Evolutionary conservation across 2,888 invertebrate genomes (phyloP), one percentile per base, ranked within the genome.

Genomic region (Calameuta idolon): DNA sequence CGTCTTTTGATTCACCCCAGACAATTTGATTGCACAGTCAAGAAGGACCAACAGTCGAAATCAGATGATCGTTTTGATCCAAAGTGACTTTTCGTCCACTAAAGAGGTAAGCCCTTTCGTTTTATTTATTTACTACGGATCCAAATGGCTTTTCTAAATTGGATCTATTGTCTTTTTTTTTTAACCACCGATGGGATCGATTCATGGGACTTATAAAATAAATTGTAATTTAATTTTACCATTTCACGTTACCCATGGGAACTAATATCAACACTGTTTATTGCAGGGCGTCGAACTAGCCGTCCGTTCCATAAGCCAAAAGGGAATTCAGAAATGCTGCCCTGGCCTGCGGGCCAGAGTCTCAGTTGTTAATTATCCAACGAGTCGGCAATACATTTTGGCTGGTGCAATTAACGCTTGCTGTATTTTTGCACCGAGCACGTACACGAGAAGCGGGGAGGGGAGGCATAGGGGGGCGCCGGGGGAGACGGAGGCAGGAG

Each of bases 251-350:
- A 78, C 79, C 80, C 76, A 74, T 71, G 80, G 76, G 76, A 81
- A 84, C 83, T 85, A 85, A 86, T 85, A 86, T 85, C 83, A 79
- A 78, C 80, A 81, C 75, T 85, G 84, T 87, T 86, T 87, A 86
- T 84, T 81, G 83, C 80, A 75, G 75, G 75, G 79, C 83, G 82
- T 81, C 84, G 79, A 80, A 74, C 73, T 76, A 12, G 34, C 37
- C 78, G 76, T 35, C 81, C 75, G 69, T 37, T 75, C 55, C 2
- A 55, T 55, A 55, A 55, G 23, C 55, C 55, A 55, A 55, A 9
- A 23, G 55, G 55, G 55, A 55, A 55, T 55, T 55, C 55, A 55
- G 55, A 15, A 15, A 55, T 55, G 23, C 55, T 55, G 55, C 5
- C 5, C 23, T n/a, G n/a, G 55, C 55, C 55, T 55, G 77, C 74